Evolutionary conservation across 2,113 vertebrate genomes (phyloP), one percentile per base, ranked within the genome.

Genomic region (Aramus guarauna): DNA sequence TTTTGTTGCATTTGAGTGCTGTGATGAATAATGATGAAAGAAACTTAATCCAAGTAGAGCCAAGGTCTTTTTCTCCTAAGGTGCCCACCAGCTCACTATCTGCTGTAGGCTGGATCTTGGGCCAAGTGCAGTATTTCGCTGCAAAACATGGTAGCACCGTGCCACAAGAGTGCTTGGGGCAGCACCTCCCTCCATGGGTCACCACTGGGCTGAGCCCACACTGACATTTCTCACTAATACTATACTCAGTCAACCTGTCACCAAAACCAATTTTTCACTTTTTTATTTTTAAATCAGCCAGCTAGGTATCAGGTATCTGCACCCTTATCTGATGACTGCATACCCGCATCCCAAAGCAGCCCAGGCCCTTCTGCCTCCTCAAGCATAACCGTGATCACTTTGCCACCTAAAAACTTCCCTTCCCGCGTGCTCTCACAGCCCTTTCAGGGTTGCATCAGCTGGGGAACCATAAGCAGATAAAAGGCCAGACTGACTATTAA

Each of bases 341-440:
- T 21, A n/a, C 62, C 86, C 92, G 17, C 83, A 77, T 7, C 56
- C 60, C 69, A n/a, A 26, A 83, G 27, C 47, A 71, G 52, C 66
- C 21, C 60, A 37, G 60, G 47, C 17, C 18, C 30, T 52, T 80
- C 68, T 69, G 39, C 59, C 53, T 77, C 59, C 78, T 72, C 48
- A 6, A 14, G 34, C 1, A 0, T 18, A 23, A 56, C 23, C 9
- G 9, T 2, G 3, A 52, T 14, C 36, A 2, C 32, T 63, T 78
- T 74, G 15, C 32, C 55, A 81, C 69, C 85, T 47, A 14, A 81
- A 85, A 55, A 0, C 41, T 30, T 20, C 37, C n/a, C 32, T 63
- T 52, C 37, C 43, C 3, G 0, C 1, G 0, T 20, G 32, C 73
- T 84, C 76, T 67, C 41, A 24, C 0, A 1, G 6, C 8, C 3